Base-by-base conservation (phyloP, 1,140 invertebrate species). In the Sesamia nonagrioides region DNA sequence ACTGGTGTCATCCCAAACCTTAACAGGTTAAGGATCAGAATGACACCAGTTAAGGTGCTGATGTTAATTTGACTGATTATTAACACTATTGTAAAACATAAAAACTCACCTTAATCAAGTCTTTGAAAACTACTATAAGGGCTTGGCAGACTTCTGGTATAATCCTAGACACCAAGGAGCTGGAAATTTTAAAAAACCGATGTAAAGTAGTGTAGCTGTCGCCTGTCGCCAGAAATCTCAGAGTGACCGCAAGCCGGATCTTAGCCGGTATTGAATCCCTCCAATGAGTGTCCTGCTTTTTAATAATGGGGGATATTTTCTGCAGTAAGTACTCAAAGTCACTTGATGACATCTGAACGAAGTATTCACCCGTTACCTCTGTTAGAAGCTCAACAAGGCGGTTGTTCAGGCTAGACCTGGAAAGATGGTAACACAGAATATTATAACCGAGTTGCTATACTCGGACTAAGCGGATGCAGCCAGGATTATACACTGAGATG, bases 171-270 rank as follows among this genome's bases (percentile, higher is more conserved):
- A 83, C 78, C 4, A 66, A 7, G 35, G 58, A 54, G 15, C 45
- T 74, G 56, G 73, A 79, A 37, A 83, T 60, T 61, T 74, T 83
- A 42, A 80, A 83, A 7, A 79, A 18, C 18, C 66, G 66, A 72
- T 78, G 76, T 9, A 77, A 18, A 18, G 50, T 56, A 52, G 40
- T 21, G 3, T 73, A 73, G 45, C 71, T 73, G 17, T 69, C 69
- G 13, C 76, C 78, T n/a, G 83, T 77, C 27, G 80, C 83, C 37
- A 84, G 66, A 79, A 18, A 84, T 61, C 83, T 40, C 40, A 82
- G 50, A 50, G 80, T 84, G 54, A 84, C 58, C 50, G 79, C 83
- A 13, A 82, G 58, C 8, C 71, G 52, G 48, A 71, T 63, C 69
- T 77, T 78, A 9, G 69, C 69, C 35, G 83, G 83, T 45, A 84